Base-by-base conservation (phyloP, 2,888 invertebrate species). In the Lagria hirta region DNA sequence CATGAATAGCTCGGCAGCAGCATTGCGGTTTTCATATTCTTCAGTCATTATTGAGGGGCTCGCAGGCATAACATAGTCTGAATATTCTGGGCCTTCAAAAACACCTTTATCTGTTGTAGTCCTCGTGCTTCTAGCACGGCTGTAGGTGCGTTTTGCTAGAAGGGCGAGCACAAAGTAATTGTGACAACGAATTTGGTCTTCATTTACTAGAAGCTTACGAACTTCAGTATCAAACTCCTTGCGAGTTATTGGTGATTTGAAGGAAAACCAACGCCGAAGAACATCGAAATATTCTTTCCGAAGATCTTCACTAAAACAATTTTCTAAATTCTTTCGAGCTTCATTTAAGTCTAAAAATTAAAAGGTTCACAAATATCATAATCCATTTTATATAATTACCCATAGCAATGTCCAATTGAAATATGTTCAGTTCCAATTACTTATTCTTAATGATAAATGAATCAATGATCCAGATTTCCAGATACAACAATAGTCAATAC, bases 161-260 rank as follows among this genome's bases (percentile, higher is more conserved):
- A 93, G 74, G 0, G 90, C 88, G 10, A 89, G 68, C 4, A 93
- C 72, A 62, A 93, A 93, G 60, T 86, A 82, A 71, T 93, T 93
- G 68, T 94, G 94, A 36, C 86, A 78, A 64, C 84, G 85, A 15
- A 91, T 79, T 70, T 89, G 85, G 20, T 71, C 70, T 28, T 88
- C 84, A 4, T 78, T 72, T 4, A 78, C 77, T 48, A 94, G 71
- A 8, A 92, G 71, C 64, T 83, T 82, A 21, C 90, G 77, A 3
- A 88, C 87, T 71, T 87, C 86, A 7, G 73, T 68, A 60, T 93
- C 91, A 66, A 94, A 92, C 58, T 91, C 87, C 64, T 89, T 86
- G 66, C 88, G 89, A 0, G 86, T 83, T 46, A 86, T 78, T 71
- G 88, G 79, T 66, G 78, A 77, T 35, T 80, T 77, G 58, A 88